phyloP scores from a whole-genome alignment of 2,888 invertebrate genomes.

The Dendrolimus houi region DNA sequence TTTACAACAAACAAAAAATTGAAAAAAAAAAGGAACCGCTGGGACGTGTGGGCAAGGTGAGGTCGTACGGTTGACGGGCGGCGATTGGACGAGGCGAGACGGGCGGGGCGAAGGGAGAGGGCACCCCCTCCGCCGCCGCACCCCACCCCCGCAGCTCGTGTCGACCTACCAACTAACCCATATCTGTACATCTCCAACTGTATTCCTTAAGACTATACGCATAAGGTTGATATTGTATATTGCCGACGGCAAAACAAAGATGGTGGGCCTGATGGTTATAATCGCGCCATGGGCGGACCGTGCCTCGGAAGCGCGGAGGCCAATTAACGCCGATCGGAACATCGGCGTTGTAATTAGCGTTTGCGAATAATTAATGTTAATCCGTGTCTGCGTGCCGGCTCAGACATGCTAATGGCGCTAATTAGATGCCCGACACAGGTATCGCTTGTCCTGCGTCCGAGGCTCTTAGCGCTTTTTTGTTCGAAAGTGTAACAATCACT shows the following conservation, averaged over 20 bases:
- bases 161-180: conserved; percentile 48
- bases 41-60: conserved; percentile 71
- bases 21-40: conserved; percentile 50
- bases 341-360: conserved; percentile 45
- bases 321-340: conserved; percentile 64
- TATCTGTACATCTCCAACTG: conserved; percentile 25
- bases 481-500: not conserved
- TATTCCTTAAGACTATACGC: conserved; percentile 21
- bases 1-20: conserved; percentile 16
- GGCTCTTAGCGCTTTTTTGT: not conserved
- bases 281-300: conserved; percentile 72
- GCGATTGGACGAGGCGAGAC: conserved; percentile 60
- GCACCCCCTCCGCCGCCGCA: conserved; percentile 45
- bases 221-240: conserved; percentile 38
- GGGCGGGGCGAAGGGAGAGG: conserved; percentile 57
- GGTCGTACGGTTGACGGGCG: conserved; percentile 48
- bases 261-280: conserved; percentile 57
- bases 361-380: conserved; percentile 40
- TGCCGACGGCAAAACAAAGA: conserved; percentile 23
- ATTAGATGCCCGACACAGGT: conserved; percentile 12
- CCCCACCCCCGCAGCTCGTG: conserved; percentile 44
- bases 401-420: conserved; percentile 11
- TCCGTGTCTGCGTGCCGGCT: conserved; percentile 14
- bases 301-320: conserved; percentile 54
- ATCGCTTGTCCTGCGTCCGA: not conserved